Evolutionary conservation across 2,888 invertebrate species (phyloP), one percentile per base, ranked within the genome.

Genomic region (Tanypteryx hageni): DNA sequence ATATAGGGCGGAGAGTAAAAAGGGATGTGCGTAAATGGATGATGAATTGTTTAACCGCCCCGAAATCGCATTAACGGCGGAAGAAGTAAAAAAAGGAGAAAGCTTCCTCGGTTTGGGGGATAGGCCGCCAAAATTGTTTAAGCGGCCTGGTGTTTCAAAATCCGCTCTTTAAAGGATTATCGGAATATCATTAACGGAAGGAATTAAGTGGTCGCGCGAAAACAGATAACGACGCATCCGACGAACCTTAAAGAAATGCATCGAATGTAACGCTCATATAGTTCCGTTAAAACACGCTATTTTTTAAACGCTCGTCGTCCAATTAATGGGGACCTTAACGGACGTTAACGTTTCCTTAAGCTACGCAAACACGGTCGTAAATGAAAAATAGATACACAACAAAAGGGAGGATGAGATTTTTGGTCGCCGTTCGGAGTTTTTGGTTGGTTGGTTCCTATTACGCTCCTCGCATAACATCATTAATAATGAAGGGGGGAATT

Each of bases 101-200:
- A 76, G 76, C 22, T 22, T 76, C 5, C 44, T 76, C n/a, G 68
- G 68, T 22, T 68, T n/a, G 22, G 13, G 27, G 22, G 76, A 76
- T 76, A 27, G 4, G 22, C 76, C 76, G 22, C 22, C 22, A 22
- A 76, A 76, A 76, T 22, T 27, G 22, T 27, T 76, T 76, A 76
- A 76, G 76, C 76, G 27, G 76, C 76, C 76, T 22, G 22, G 44
- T 44, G 44, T 44, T 44, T 44, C 44, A 44, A 27, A 76, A 76
- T 76, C 76, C 76, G 76, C 76, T 27, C 76, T 22, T 22, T 27
- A 76, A 76, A 76, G 76, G 76, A 27, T 76, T 76, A 76, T 76
- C 76, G 76, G 27, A 76, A 76, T 27, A 11, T 27, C 22, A 76
- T 76, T 76, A 76, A 27, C 76, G 22, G 76, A 27, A 18, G 68